Percentiles rank a stretch among this genome's conserved stretches.
Evolutionary conservation across 53 echinoderm and acorn worm genomes (phyloP).

Genomic region (Glandiceps talaboti): DNA sequence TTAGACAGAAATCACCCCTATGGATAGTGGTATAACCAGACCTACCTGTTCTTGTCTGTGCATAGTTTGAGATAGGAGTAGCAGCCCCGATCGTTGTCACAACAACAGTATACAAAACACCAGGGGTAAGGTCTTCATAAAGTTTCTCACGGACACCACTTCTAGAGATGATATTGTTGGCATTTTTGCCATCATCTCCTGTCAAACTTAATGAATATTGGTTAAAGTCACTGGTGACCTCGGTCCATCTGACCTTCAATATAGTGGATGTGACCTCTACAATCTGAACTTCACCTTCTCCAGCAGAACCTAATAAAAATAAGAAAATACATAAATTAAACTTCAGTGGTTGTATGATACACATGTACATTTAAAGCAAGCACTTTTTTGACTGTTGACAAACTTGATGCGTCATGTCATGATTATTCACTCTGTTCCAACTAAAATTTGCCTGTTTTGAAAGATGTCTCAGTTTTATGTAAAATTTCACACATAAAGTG

Average conservation of each 20-base stretch:
- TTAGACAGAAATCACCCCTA: too few species aligned
- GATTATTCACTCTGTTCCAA: too few species aligned
- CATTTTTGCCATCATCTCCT: background rate
- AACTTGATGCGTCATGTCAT: too few species aligned
- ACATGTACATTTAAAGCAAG: too few species aligned
- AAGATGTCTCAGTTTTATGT: too few species aligned
- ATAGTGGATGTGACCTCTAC: slow-evolving; percentile 7
- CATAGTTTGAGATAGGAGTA: background rate
- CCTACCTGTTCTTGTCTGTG: background rate
- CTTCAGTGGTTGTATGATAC: too few species aligned
- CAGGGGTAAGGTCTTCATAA: slow-evolving; percentile 2
- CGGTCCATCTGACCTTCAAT: slow-evolving; percentile 16
- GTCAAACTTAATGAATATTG: background rate
- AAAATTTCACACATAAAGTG: too few species aligned
- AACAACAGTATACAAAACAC: slow-evolving; percentile 4
- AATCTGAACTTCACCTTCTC: background rate
- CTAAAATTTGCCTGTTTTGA: too few species aligned
- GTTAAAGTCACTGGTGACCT: slow-evolving; percentile 1
- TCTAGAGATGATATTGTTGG: background rate
- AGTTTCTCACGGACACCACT: background rate
- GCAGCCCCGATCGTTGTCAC: background rate
- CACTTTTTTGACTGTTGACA: too few species aligned
- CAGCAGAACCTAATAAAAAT: background rate
- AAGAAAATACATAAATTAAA: background rate
- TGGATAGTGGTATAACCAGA: too few species aligned